Evolutionary conservation across 1,140 invertebrate species (phyloP), one percentile per base, ranked within the genome.

Genomic region (Papilio glaucus): DNA sequence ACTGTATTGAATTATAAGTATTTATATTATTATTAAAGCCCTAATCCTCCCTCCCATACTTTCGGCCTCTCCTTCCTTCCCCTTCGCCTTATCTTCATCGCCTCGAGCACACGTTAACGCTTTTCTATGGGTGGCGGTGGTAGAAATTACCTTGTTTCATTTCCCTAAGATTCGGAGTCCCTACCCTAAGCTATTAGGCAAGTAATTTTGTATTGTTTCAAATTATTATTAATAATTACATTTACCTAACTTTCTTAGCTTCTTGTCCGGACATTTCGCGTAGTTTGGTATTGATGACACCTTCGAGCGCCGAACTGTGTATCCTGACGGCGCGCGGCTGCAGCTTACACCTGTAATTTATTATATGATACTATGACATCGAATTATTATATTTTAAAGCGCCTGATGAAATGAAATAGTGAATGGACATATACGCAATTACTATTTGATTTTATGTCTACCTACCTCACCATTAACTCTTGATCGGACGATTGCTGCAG

Each of bases 401-500:
- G 29, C 60, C 60, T 62, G 29, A 6, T 15, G 12, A 62, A 63
- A 18, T 39, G 0, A 38, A 63, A 37, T 39, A 63, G 61, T 33
- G 39, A 63, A 63, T 63, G 29, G 21, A 10, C 15, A 39, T 39
- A 39, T 39, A 13, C 13, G 9, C 6, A 63, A 63, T 38, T n/a
- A 21, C 15, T 29, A 8, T 33, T n/a, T 13, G 18, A 15, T 49
- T 29, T 24, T 53, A 53, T 3, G 18, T 53, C 2, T 26, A 69
- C 65, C 67, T 73, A 91, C 90, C 93, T 92, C 5, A 96, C 93
- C 5, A 93, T 86, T 42, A 94, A 84, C 74, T 96, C 94, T 75
- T 96, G 95, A 80, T 96, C 96, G 0, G 94, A 94, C 37, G 95
- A 95, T 84, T 96, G 96, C 75, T 96, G 95, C 26, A 97, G 85